phyloP scores from a whole-genome alignment of 2,113 vertebrate species.

The Peromyscus californicus region DNA sequence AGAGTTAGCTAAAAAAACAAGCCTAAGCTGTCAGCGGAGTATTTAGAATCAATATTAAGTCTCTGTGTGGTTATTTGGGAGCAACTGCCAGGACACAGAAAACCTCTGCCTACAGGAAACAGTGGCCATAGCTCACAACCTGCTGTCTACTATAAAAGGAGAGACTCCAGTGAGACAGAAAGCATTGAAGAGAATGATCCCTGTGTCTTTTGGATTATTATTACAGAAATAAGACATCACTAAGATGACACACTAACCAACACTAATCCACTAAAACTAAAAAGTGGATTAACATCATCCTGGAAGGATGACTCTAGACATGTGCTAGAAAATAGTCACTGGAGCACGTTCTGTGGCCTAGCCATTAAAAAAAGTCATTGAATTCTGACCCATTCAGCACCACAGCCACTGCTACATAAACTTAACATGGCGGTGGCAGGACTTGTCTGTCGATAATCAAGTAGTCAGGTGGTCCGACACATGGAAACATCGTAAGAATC shows the following conservation, averaged over 20 bases:
- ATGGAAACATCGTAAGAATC: conserved; percentile 65
- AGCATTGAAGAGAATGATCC: background rate
- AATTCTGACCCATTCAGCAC: background rate
- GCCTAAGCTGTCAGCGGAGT: no score
- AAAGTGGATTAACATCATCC: conserved; percentile 42
- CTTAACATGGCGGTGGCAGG: background rate
- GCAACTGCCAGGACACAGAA: no score
- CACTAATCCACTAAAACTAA: conserved; percentile 7
- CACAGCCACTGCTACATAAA: conserved; percentile 1
- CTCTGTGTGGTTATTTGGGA: no score
- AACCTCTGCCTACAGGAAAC: background rate
- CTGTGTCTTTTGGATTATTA: conserved; percentile 14
- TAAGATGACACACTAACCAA: background rate
- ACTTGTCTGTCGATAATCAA: conserved; percentile 14
- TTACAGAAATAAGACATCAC: background rate
- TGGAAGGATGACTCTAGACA: conserved; percentile 9
- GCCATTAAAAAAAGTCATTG: conserved; percentile 30
- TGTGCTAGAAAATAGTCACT: conserved; percentile 36
- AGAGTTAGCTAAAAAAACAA: no score
- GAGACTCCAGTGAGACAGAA: background rate
- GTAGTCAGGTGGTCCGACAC: background rate
- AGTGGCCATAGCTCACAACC: background rate
- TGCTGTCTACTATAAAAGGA: background rate
- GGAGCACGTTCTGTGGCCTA: background rate
- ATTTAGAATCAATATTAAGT: no score